Evolutionary conservation across 2,797 vertebrate species (phyloP).

Genomic region (Megaceryle alcyon): DNA sequence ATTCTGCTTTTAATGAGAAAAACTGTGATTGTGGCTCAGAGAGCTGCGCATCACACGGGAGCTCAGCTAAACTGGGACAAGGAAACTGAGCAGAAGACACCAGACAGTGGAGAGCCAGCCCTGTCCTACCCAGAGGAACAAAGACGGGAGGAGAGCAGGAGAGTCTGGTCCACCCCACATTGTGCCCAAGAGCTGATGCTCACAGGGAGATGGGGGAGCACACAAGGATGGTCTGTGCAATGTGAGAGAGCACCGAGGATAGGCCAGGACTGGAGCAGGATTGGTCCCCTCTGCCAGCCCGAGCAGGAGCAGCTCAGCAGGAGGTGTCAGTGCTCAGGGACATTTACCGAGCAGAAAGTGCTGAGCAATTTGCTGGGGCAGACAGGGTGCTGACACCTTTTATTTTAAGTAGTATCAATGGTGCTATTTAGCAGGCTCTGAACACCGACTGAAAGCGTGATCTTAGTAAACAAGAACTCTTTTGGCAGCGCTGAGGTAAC

Average conservation of each 20-base stretch:
- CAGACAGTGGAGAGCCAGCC: fast-evolving
- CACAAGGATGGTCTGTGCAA: fast-evolving
- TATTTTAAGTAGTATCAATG: conserved; percentile 11
- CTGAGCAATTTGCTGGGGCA: conserved; percentile 3
- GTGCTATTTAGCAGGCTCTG: neutral
- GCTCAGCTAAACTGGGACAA: neutral
- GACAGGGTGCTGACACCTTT: conserved; percentile 39
- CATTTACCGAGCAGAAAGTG: neutral
- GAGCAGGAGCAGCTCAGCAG: neutral
- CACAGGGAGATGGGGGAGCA: fast-evolving
- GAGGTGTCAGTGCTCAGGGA: neutral
- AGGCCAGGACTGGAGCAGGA: neutral
- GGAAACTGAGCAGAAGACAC: neutral
- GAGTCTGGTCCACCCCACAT: fast-evolving
- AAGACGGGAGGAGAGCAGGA: neutral
- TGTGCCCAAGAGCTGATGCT: fast-evolving
- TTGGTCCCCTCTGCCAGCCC: neutral
- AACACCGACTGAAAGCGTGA: conserved; percentile 14
- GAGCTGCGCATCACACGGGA: neutral
- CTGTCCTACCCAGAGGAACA: fast-evolving
- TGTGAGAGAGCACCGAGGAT: fast-evolving
- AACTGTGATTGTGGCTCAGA: neutral
- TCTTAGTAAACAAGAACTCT: conserved; percentile 26
- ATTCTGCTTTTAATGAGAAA: neutral
- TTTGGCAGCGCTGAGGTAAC: conserved; percentile 24